A percentile compares a stretch with the other conserved stretches of the same genome.
Conservation (phyloP, 1,140 invertebrate genomes). For the Amphibalanus amphitrite region DNA sequence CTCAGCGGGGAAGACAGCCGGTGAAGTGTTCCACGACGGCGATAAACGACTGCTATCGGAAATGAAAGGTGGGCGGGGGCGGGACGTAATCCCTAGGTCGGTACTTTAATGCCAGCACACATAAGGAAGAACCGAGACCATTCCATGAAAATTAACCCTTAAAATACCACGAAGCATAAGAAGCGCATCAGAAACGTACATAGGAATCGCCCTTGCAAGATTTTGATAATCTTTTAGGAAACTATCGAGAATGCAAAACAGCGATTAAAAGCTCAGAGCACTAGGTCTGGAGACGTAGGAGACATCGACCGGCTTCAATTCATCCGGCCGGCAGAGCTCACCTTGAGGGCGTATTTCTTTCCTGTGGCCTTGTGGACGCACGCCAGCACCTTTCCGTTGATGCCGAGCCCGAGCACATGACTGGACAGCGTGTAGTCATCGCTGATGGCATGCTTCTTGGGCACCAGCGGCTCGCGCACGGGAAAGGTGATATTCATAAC, state of each 20-base stretch:
- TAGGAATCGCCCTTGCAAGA: neutral
- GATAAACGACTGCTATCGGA: neutral
- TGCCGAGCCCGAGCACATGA: slow-evolving; percentile 87
- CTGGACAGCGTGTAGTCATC: slow-evolving; percentile 90
- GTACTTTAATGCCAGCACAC: neutral
- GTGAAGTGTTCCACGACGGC: no score
- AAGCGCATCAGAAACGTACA: neutral
- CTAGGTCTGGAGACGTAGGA: no score
- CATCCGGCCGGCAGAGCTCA: slow-evolving; percentile 32
- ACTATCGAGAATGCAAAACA: slow-evolving; percentile 5
- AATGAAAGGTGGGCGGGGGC: neutral
- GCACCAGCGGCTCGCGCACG: neutral
- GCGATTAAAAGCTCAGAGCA: no score
- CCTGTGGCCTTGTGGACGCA: slow-evolving; percentile 47
- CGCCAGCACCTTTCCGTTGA: slow-evolving; percentile 70
- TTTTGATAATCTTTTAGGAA: no score
- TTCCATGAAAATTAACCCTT: neutral
- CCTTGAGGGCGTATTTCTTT: slow-evolving; percentile 74
- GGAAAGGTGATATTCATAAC: neutral
- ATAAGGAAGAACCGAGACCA: neutral
- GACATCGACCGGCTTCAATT: no score
- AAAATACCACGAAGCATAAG: neutral
- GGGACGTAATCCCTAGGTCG: neutral
- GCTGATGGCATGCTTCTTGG: slow-evolving; percentile 10
- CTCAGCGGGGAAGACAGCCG: no score